Evolutionary conservation across 2,113 vertebrate genomes (phyloP), one percentile per base, ranked within the genome.

Genomic region (Thalassoma bifasciatum): DNA sequence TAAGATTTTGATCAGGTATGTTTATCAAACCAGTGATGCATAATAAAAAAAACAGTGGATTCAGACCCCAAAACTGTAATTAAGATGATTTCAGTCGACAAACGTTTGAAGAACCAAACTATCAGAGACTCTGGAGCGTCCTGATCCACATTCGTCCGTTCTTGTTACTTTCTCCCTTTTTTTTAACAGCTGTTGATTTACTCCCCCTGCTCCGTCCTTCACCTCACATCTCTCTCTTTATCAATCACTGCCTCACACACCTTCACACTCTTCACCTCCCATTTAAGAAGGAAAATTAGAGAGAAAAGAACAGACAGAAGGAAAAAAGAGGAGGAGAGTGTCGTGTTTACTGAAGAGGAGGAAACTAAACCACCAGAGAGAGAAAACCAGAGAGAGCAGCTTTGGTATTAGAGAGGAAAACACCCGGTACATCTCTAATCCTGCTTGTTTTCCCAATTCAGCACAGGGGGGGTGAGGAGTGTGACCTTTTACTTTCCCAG

Each of bases 171-270:
- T 53, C 2, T 2, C 24, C 1, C 34, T 26, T 17, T 72, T 34
- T 67, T 19, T 46, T 38, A 51, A 24, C 2, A 5, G 22, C 6
- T 13, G 9, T 8, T 8, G 23, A 42, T 49, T 49, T 26, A 34
- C 19, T 22, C 26, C 17, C 34, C 26, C 76, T 44, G 19, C 54
- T 60, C 36, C 53, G 46, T 37, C 47, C 38, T 42, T 66, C 65
- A 52, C 59, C 38, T 21, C 14, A 26, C 46, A 66, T 68, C 26
- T 36, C 47, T 56, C 14, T 54, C 49, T 62, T 65, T 66, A 84
- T 87, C 72, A 79, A 75, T 82, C 69, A 82, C 53, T n/a, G 46
- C 26, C 59, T 77, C 44, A 52, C 50, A 49, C 50, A 36, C 54
- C 47, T 1, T 68, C 54, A 38, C 2, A 56, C 42, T 38, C 36